phyloP scores from a whole-genome alignment of 2,113 vertebrate species.

The Aspiorhynchus laticeps region DNA sequence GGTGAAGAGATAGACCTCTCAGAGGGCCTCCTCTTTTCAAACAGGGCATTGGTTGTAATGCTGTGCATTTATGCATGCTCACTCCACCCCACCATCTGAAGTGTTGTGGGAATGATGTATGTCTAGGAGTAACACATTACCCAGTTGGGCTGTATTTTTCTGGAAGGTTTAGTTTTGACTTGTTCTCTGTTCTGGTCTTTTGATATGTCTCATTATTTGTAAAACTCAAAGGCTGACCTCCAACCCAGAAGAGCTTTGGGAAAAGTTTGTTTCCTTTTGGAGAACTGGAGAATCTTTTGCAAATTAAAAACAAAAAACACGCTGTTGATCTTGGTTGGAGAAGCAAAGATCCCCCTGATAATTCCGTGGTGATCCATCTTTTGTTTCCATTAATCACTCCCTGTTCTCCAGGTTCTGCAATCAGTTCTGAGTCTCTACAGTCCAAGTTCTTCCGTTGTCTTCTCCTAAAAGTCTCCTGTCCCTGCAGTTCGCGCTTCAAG shows the following conservation, averaged over 20 bases:
- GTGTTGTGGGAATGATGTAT: background rate
- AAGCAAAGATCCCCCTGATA: background rate
- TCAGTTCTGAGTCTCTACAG: slow-evolving; percentile 9
- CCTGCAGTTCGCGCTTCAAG: background rate
- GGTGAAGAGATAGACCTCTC: background rate
- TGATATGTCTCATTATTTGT: slow-evolving; percentile 35
- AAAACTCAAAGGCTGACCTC: slow-evolving; percentile 36
- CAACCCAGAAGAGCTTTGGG: slow-evolving; percentile 9
- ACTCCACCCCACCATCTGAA: background rate
- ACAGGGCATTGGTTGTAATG: slow-evolving; percentile 4
- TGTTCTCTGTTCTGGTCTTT: slow-evolving; percentile 30
- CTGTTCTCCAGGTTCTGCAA: background rate
- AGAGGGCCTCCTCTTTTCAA: background rate
- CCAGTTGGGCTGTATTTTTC: slow-evolving; percentile 5
- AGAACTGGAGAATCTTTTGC: slow-evolving; percentile 12
- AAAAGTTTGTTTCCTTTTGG: slow-evolving; percentile 38
- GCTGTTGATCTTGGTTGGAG: slow-evolving; percentile 1
- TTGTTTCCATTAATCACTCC: slow-evolving; percentile 28
- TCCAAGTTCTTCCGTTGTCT: background rate
- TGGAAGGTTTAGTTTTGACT: slow-evolving; percentile 26
- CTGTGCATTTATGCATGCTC: background rate
- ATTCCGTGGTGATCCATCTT: background rate
- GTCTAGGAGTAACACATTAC: slow-evolving; percentile 18
- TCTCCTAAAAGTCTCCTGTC: background rate
- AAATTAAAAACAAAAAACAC: background rate